phyloP scores from a whole-genome alignment of 2,113 vertebrate species.

The Lagopus leucura region DNA sequence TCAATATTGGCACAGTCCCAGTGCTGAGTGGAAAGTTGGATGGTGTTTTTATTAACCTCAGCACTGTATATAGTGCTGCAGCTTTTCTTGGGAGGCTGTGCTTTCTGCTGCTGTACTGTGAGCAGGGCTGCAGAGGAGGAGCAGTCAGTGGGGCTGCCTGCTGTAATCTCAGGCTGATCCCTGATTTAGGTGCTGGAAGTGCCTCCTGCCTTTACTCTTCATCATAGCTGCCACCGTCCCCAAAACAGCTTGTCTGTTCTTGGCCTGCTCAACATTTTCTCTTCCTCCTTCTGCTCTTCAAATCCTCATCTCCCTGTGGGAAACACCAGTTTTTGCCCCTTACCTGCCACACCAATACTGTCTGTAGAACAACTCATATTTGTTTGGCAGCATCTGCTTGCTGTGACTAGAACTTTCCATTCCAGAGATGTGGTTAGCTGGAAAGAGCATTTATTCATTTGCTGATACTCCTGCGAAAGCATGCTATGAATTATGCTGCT shows the following conservation, averaged over 20 bases:
- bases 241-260: background rate
- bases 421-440: background rate
- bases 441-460: background rate
- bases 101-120: background rate
- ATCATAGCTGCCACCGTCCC: background rate
- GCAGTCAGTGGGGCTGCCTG: background rate
- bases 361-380: background rate
- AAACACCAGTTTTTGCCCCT: background rate
- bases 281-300: background rate
- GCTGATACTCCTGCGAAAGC: background rate
- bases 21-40: background rate
- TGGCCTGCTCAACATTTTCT: background rate
- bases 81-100: background rate
- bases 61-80: background rate
- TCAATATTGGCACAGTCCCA: constrained; percentile 30
- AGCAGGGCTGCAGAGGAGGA: background rate
- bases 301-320: background rate
- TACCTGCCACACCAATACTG: background rate
- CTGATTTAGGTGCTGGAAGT: background rate
- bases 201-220: background rate
- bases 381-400: background rate
- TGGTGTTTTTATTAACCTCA: constrained; percentile 33
- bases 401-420: background rate
- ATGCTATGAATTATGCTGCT: background rate
- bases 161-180: background rate